Evolutionary conservation across 1,140 invertebrate species (phyloP), one percentile per base, ranked within the genome.

Genomic region (Chironomus striatipennis): DNA sequence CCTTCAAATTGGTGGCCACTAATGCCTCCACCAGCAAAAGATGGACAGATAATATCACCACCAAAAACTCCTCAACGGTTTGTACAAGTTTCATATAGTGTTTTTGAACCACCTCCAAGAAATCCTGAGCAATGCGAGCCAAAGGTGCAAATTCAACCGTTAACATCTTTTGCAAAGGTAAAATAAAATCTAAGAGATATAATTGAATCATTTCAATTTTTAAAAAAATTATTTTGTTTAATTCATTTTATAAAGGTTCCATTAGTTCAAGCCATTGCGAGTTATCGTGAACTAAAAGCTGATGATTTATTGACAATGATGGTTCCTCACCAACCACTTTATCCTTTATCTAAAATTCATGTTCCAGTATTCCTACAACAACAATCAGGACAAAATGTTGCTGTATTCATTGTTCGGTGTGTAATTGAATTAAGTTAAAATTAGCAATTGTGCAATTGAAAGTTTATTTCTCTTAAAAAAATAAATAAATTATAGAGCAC

Each of bases 291-390:
- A 80, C 84, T 95, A 18, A 88, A 90, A 73, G 86, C 90, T 73
- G 92, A 94, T 76, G 91, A 94, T 47, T 87, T 89, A 24, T 84
- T 95, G 0, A 90, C 90, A 0, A 87, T 96, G n/a, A 82, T 95
- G n/a, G 84, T 95, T n/a, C 93, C 94, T 0, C 90, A 95, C 79
- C 90, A 90, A 42, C 90, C 93, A 0, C 83, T 96, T 4, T 95
- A 95, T 83, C 94, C 94, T 1, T 88, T 93, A 77, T 94, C 93
- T n/a, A 89, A 91, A 77, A 84, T 96, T 64, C 93, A 95, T 82
- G 87, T 95, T 1, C 93, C 94, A 2, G 93, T 93, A 1, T 93
- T 93, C 79, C 85, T 95, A n/a, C 90, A 92, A 67, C 85, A 87
- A 42, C 85, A 88, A 77, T 79, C 85, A 75, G 85, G 86, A 75